These are phyloP conservation scores for Cyphomyrus plagiostoma DNA, from an alignment of 2,113 vertebrate genomes.

Conservation along the genomic window DNA sequence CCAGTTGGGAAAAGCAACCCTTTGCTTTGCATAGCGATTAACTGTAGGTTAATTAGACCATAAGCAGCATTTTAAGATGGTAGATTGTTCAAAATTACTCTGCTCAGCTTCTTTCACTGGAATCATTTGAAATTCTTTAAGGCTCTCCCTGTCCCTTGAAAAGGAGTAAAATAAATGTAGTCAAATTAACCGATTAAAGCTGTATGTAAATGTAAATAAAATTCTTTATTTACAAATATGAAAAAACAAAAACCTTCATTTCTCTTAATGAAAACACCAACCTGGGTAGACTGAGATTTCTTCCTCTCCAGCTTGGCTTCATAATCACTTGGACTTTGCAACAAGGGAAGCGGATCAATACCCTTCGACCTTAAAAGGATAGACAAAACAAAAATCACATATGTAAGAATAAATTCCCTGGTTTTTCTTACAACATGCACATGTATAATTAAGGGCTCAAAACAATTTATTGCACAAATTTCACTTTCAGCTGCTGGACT, in stretches of 20 bases:
- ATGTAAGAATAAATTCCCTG: background rate
- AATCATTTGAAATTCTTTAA: background rate
- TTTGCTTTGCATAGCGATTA: background rate
- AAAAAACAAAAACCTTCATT: background rate
- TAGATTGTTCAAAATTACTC: background rate
- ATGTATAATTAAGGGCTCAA: background rate
- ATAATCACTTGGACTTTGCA: slow-evolving; percentile 39
- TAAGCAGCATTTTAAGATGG: background rate
- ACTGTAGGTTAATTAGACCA: background rate
- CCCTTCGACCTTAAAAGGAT: slow-evolving; percentile 44
- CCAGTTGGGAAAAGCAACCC: background rate
- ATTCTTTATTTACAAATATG: background rate
- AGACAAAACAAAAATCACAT: background rate
- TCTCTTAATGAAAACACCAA: slow-evolving; percentile 22
- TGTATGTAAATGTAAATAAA: background rate
- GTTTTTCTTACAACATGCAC: background rate
- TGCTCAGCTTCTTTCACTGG: background rate
- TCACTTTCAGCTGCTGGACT: background rate
- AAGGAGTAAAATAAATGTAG: background rate
- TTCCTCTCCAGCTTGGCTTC: slow-evolving; percentile 48
- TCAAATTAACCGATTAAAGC: background rate
- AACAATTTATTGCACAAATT: background rate
- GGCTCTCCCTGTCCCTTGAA: background rate
- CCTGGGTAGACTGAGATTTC: slow-evolving; percentile 49
- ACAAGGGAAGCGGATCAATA: slow-evolving; percentile 40